Evolutionary conservation across 2,888 invertebrate species (phyloP).

Genomic region (Perizoma affinitatum): DNA sequence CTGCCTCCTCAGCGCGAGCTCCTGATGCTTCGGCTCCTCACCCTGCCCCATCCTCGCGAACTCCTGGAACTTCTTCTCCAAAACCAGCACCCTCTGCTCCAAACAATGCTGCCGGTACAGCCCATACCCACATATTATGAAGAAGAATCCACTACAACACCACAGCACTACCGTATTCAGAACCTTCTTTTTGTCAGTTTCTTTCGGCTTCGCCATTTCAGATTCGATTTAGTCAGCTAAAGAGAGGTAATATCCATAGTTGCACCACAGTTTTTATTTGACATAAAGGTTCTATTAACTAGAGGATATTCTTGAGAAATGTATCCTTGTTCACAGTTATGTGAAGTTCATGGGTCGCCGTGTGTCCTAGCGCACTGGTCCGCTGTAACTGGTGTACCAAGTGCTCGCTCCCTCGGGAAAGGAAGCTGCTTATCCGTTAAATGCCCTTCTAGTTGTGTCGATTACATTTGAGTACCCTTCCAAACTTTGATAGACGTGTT

Average conservation of each 20-base stretch:
- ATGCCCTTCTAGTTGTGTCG: conserved; percentile 80
- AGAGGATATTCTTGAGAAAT: conserved; percentile 3
- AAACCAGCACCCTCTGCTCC: conserved; percentile 65
- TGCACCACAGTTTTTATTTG: not conserved
- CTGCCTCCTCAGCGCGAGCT: conserved; percentile 57
- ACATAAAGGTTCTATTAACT: too few species aligned
- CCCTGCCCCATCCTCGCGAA: conserved; percentile 39
- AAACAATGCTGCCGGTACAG: conserved; percentile 69
- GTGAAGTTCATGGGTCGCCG: conserved; percentile 50
- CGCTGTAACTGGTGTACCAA: conserved; percentile 48
- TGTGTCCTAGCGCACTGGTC: conserved; percentile 44
- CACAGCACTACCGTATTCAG: conserved; percentile 73
- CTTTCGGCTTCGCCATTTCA: conserved; percentile 63
- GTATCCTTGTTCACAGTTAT: conserved; percentile 38
- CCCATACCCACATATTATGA: conserved; percentile 67
- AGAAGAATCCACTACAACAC: conserved; percentile 71
- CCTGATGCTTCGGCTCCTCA: conserved; percentile 41
- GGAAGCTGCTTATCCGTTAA: conserved; percentile 78
- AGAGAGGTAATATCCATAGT: conserved; percentile 8
- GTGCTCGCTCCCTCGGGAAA: conserved; percentile 73
- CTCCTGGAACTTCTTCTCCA: conserved; percentile 62
- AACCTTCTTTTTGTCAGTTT: conserved; percentile 56
- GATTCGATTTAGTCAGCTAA: not conserved
- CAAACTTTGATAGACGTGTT: conserved; percentile 78
- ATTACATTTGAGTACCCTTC: conserved; percentile 76